Percentiles rank a stretch among this genome's conserved stretches.
phyloP scores from a whole-genome alignment of 2,888 invertebrate genomes.

The Melinaea menophilus region DNA sequence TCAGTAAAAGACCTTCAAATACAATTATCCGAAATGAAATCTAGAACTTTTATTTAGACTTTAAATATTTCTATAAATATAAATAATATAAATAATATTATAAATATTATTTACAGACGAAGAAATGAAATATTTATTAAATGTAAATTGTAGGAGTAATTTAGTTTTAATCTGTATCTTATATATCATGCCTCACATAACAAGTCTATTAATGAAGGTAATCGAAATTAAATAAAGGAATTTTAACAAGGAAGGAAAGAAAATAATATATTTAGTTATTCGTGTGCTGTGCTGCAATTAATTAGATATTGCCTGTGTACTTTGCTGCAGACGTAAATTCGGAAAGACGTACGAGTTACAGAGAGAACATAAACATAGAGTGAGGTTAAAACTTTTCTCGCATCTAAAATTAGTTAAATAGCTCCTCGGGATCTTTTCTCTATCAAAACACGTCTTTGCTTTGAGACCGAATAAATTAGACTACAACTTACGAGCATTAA shows the following conservation, averaged over 20 bases:
- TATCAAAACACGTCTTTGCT: slow-evolving; percentile 72
- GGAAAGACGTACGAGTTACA: slow-evolving; percentile 38
- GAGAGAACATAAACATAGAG: slow-evolving; percentile 60
- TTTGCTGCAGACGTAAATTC: slow-evolving; percentile 9
- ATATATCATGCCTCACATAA: too few relatives aligned
- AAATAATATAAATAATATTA: too few relatives aligned
- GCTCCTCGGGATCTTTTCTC: slow-evolving; percentile 56
- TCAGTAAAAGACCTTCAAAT: slow-evolving; percentile 17
- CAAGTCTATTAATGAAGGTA: too few relatives aligned
- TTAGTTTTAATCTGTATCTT: too few relatives aligned
- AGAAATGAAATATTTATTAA: neutral
- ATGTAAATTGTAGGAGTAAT: too few relatives aligned
- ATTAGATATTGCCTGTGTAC: neutral
- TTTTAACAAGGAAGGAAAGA: too few relatives aligned
- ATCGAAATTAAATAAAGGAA: too few relatives aligned
- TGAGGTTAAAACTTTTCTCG: slow-evolving; percentile 65
- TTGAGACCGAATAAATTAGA: slow-evolving; percentile 65
- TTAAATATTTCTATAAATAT: slow-evolving; percentile 15
- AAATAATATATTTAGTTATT: too few relatives aligned
- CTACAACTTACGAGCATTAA: slow-evolving; percentile 58
- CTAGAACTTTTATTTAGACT: slow-evolving; percentile 7
- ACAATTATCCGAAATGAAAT: slow-evolving; percentile 17
- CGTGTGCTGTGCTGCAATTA: too few relatives aligned
- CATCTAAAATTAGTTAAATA: slow-evolving; percentile 72
- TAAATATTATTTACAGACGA: neutral